Evolutionary conservation across 2,888 invertebrate species (phyloP), one percentile per base, ranked within the genome.

Genomic region (Agriotes lineatus): DNA sequence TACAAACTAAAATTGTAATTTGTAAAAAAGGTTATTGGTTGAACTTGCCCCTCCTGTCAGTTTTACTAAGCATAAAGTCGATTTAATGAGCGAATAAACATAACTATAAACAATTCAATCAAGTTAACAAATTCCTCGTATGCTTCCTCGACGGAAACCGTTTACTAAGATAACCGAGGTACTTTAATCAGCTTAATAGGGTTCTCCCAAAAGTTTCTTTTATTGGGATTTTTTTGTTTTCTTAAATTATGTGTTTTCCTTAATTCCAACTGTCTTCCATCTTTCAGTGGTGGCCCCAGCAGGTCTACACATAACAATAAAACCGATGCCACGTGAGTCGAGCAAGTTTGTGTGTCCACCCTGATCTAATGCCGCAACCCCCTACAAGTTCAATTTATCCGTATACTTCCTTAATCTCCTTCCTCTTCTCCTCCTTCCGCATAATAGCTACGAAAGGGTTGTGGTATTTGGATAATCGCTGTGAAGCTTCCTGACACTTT

Each of bases 271-370:
- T 58, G 52, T 65, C 48, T 52, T 50, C 65, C 22, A 65, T 65
- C 50, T 58, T 65, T 44, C 52, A 58, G 39, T 65, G 50, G 50
- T 30, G 65, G 58, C 65, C 65, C 65, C 65, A 67, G 68, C 64
- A 67, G 65, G 69, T 70, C 61, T 63, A 63, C 66, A 65, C 65
- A 70, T 72, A 72, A 72, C 72, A 70, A 66, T 72, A 72, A 72
- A 72, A 70, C 67, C 30, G 58, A 66, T 63, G 63, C 68, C 69
- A 72, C 72, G 72, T 72, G 72, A 70, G 70, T 64, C 45, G 50
- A 72, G 62, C 61, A 67, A 67, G 33, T 64, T 67, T 67, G 66
- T 72, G 63, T 71, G 71, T 69, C 69, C 69, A 64, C 63, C 71
- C 67, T 60, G 64, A 61, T 67, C 67, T 70, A 70, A 67, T 70